Evolutionary conservation across 2,113 vertebrate species (phyloP), one percentile per base, ranked within the genome.

Genomic region (Passer montanus): DNA sequence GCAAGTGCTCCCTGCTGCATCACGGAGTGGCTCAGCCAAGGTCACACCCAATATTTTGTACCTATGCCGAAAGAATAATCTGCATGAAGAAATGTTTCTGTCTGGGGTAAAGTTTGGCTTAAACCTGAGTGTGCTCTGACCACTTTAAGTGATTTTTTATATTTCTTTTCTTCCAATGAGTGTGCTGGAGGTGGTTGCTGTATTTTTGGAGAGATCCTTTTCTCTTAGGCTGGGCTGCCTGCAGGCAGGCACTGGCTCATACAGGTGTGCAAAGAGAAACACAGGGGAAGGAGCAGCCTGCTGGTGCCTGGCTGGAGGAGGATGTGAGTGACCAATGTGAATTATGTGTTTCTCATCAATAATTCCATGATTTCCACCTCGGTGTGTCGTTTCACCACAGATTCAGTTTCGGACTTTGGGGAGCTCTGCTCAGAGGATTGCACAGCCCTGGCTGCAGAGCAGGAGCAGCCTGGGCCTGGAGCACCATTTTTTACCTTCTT

Each of bases 321-420:
- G 68, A 64, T 24, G 75, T 10, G 15, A 63, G 22, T 86, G 93
- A 59, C 55, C 44, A 15, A 7, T 26, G 56, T 24, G 58, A 59
- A 11, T 37, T n/a, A 35, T 59, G n/a, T 0, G 2, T 50, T 90
- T 47, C 68, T 95, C 59, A 46, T 95, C 21, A 93, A 89, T 93
- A 93, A 93, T 95, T 95, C 82, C 53, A 5, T 5, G 1, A 35
- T 46, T 92, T 74, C 79, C 64, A 87, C 68, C 89, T 76, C 5
- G 63, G 77, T 89, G 93, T 93, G 92, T 18, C 23, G 1, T 93
- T 95, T 95, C 63, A 66, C 28, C 7, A 5, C 72, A 52, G 75
- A 7, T 92, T 83, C 0, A 0, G 68, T 88, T 95, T 92, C 26
- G 3, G n/a, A 11, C 35, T 44, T 30, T 24, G 3, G 7, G 41